phyloP scores from a whole-genome alignment of 2,888 invertebrate genomes.

The Drosophila demipolita region DNA sequence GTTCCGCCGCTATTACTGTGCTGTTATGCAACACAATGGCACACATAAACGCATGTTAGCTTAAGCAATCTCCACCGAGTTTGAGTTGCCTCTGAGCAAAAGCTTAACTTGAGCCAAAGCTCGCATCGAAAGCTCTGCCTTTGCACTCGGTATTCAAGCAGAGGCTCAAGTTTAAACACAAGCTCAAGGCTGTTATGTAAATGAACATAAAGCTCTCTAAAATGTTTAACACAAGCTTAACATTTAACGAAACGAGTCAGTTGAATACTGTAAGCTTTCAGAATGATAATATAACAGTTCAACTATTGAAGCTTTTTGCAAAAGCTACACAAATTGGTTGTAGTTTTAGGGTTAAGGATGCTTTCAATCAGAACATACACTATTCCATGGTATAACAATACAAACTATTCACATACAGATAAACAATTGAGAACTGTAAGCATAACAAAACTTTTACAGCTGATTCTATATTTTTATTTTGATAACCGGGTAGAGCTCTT shows the following conservation, averaged over 20 bases:
- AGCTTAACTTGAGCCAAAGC: slow-evolving; percentile 29
- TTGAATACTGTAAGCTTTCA: slow-evolving; percentile 23
- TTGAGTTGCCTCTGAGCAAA: slow-evolving; percentile 29
- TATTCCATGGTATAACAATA: slow-evolving; percentile 4
- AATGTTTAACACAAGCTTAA: slow-evolving; percentile 18
- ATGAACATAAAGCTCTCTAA: slow-evolving; percentile 10
- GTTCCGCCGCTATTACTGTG: slow-evolving; percentile 76
- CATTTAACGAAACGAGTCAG: slow-evolving; percentile 20
- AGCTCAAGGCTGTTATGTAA: slow-evolving; percentile 16
- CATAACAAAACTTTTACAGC: slow-evolving; percentile 15
- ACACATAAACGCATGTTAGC: slow-evolving; percentile 67
- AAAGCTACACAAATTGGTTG: slow-evolving; percentile 19
- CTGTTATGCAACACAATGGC: slow-evolving; percentile 80
- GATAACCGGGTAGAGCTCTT: slow-evolving; percentile 4
- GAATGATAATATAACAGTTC: slow-evolving; percentile 10
- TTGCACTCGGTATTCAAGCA: slow-evolving; percentile 11
- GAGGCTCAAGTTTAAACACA: neutral
- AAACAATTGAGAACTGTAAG: slow-evolving; percentile 11
- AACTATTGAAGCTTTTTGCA: slow-evolving; percentile 8
- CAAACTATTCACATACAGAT: neutral
- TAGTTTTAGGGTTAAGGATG: slow-evolving; percentile 16
- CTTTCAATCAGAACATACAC: slow-evolving; percentile 17
- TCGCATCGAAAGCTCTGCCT: slow-evolving; percentile 3
- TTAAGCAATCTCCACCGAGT: slow-evolving; percentile 35
- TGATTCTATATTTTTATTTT: neutral